Conservation (phyloP, 2,113 vertebrate genomes). For the Tetraodon nigroviridis region DNA sequence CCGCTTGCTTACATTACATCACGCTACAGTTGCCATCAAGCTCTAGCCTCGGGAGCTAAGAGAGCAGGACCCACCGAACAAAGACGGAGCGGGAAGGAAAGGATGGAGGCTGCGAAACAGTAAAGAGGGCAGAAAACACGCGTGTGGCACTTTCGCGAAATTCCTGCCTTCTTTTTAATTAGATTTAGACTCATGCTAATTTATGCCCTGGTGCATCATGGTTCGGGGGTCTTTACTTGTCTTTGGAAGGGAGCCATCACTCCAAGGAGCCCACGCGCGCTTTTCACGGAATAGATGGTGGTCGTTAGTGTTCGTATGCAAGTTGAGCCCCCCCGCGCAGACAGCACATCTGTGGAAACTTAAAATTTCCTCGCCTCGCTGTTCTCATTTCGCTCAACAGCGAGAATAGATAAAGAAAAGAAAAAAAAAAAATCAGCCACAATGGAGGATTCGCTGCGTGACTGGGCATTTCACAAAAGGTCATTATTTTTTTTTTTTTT, state of each 20-base stretch:
- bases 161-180: no score
- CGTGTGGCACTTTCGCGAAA: no score
- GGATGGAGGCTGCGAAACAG: conserved; percentile 17
- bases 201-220: conserved; percentile 23
- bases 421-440: background rate
- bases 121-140: conserved; percentile 13
- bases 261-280: conserved; percentile 1
- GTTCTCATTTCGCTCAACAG: conserved; percentile 34
- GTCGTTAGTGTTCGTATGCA: conserved; percentile 32
- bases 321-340: conserved; percentile 29
- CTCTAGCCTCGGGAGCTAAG: conserved; percentile 54
- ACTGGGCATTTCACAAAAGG: conserved; percentile 4
- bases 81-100: conserved; percentile 21
- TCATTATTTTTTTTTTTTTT: background rate
- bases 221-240: conserved; percentile 10
- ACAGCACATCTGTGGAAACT: conserved; percentile 48
- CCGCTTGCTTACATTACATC: conserved; percentile 64
- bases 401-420: conserved; percentile 9
- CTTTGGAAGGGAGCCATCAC: conserved; percentile 14
- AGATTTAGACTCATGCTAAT: background rate
- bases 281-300: conserved; percentile 26
- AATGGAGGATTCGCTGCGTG: background rate
- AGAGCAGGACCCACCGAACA: conserved; percentile 42
- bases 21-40: conserved; percentile 67
- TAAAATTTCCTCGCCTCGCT: conserved; percentile 38